A percentile compares a stretch with the other conserved stretches of the same genome.
These are phyloP conservation scores for Xiphophorus birchmanni DNA, from an alignment of 2,797 vertebrate genomes.

Conservation along the genomic window DNA sequence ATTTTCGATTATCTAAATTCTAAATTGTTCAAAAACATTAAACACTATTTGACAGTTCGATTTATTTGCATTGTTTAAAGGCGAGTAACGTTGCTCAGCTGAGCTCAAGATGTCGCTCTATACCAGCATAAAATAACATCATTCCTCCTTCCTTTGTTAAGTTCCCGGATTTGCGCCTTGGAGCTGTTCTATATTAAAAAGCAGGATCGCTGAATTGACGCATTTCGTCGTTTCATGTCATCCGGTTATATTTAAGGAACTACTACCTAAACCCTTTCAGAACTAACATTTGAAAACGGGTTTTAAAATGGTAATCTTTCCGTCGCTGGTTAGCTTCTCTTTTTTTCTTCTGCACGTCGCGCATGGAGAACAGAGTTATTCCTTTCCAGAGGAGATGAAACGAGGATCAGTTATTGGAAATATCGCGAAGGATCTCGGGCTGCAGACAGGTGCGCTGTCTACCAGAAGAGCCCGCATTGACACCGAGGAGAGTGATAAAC, in stretches of 20 bases:
- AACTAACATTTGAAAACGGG: neutral
- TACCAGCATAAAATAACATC: no score
- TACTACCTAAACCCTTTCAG: constrained; percentile 13
- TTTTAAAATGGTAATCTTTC: neutral
- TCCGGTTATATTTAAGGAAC: constrained; percentile 38
- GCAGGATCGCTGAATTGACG: no score
- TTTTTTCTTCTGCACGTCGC: constrained; percentile 29
- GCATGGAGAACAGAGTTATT: constrained; percentile 67
- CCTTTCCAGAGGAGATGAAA: constrained; percentile 72
- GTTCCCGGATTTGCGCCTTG: no score
- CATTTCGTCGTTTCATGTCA: constrained; percentile 34
- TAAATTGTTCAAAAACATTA: no score
- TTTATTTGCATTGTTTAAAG: no score
- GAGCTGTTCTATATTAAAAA: no score
- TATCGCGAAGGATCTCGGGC: constrained; percentile 63
- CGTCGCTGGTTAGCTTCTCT: neutral
- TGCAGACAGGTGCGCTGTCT: no score
- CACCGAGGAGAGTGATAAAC: constrained; percentile 40
- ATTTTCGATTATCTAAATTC: neutral
- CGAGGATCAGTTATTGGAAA: constrained; percentile 72
- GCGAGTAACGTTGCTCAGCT: no score
- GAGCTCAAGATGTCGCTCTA: no score
- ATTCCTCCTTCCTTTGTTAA: no score
- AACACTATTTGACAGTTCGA: no score
- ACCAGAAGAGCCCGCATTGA: constrained; percentile 56